Evolutionary conservation across 2,797 vertebrate genomes (phyloP).

Genomic region (Micromesistius poutassou): DNA sequence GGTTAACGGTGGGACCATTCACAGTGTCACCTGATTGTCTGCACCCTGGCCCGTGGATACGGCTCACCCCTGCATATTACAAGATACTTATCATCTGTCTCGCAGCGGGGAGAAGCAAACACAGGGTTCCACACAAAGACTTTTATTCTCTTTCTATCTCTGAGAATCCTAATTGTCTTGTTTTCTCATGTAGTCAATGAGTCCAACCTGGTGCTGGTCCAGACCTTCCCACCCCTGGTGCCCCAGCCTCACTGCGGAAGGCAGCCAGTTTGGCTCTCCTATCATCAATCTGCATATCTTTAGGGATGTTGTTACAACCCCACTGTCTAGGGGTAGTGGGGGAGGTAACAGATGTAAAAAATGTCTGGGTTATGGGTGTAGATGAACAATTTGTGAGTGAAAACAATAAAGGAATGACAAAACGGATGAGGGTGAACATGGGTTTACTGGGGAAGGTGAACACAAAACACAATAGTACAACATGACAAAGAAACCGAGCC

Average conservation of each 20-base stretch:
- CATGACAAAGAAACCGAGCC: too few species aligned
- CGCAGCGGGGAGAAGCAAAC: constrained; percentile 51
- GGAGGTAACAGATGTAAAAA: too few species aligned
- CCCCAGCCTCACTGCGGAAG: constrained; percentile 26
- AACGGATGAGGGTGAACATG: too few species aligned
- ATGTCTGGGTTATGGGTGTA: too few species aligned
- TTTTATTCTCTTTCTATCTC: constrained; percentile 59
- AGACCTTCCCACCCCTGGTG: constrained; percentile 24
- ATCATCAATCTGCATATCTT: constrained; percentile 23
- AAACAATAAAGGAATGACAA: too few species aligned
- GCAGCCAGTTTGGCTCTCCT: constrained; percentile 39
- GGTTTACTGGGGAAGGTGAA: too few species aligned
- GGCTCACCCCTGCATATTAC: constrained; percentile 71
- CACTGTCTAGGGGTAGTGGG: too few species aligned
- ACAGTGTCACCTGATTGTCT: constrained; percentile 69
- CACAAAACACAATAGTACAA: too few species aligned
- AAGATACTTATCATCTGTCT: constrained; percentile 70
- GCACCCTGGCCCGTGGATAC: constrained; percentile 66
- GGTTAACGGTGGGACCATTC: constrained; percentile 71
- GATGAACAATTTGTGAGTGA: too few species aligned
- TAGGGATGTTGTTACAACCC: too few species aligned
- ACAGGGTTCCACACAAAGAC: constrained; percentile 61
- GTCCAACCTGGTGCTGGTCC: constrained; percentile 43
- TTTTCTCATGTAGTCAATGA: constrained; percentile 68
- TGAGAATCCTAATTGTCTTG: constrained; percentile 67